These are phyloP conservation scores for Doris montereyensis DNA, from an alignment of 2,888 invertebrate species.

Conservation along the genomic window DNA sequence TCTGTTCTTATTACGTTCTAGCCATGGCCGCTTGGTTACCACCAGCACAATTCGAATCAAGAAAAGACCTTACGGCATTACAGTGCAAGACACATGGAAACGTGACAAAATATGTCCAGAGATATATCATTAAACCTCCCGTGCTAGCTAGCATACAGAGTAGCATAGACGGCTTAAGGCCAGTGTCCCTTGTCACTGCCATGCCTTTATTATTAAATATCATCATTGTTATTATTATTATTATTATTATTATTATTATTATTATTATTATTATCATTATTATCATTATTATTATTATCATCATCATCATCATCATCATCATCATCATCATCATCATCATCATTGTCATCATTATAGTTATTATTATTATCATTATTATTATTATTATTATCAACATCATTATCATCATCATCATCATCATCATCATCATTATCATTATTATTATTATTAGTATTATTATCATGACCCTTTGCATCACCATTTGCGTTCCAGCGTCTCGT, in stretches of 20 bases:
- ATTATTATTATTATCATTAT: neutral
- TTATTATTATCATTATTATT: neutral
- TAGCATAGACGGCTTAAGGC: too few species aligned
- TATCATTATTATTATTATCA: neutral
- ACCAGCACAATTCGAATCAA: too few species aligned
- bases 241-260: neutral
- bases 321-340: neutral
- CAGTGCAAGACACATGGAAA: too few species aligned
- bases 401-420: slow-evolving; percentile 21
- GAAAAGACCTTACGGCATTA: too few species aligned
- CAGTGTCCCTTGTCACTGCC: too few species aligned
- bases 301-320: slow-evolving; percentile 4
- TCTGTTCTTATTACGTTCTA: too few species aligned
- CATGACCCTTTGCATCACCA: too few species aligned
- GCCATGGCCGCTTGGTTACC: too few species aligned
- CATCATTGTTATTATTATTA: neutral
- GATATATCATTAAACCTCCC: too few species aligned
- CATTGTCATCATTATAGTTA: slow-evolving; percentile 6
- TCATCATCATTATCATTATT: slow-evolving; percentile 18
- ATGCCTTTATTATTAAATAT: neutral
- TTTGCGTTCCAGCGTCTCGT: too few species aligned
- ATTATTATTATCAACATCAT: slow-evolving; percentile 7
- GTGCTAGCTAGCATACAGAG: too few species aligned
- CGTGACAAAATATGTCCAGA: too few species aligned
- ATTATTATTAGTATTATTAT: neutral